phyloP scores from a whole-genome alignment of 2,797 vertebrate species.

The Coluber constrictor region DNA sequence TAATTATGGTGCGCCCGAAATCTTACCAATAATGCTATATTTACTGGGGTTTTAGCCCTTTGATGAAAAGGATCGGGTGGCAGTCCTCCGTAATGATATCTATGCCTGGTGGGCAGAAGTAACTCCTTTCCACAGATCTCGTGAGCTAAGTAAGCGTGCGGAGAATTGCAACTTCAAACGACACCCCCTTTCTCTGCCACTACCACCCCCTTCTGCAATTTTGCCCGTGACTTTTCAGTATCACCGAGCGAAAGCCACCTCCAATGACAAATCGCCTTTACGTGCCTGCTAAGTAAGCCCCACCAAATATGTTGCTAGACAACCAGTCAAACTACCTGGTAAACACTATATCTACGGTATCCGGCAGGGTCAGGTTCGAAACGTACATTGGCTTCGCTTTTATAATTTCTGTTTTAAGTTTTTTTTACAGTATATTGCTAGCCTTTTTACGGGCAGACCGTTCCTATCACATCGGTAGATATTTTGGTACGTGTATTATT shows the following conservation, averaged over 20 bases:
- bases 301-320: not conserved
- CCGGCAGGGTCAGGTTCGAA: not conserved
- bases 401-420: not conserved
- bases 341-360: not conserved
- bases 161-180: not conserved
- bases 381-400: not conserved
- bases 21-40: not conserved
- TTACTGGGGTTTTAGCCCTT: not conserved
- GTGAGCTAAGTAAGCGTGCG: not conserved
- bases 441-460: not conserved
- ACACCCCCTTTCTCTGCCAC: not conserved
- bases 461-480: not conserved
- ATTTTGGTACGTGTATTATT: not conserved
- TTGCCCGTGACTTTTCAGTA: not conserved
- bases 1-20: not conserved
- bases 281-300: not conserved
- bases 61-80: not conserved
- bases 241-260: too few relatives aligned
- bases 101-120: not conserved
- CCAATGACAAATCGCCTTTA: not conserved
- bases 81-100: not conserved
- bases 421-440: not conserved
- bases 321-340: not conserved
- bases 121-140: not conserved
- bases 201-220: too few relatives aligned